Conservation (phyloP, 2,797 vertebrate species). For the Borostomias antarcticus region DNA sequence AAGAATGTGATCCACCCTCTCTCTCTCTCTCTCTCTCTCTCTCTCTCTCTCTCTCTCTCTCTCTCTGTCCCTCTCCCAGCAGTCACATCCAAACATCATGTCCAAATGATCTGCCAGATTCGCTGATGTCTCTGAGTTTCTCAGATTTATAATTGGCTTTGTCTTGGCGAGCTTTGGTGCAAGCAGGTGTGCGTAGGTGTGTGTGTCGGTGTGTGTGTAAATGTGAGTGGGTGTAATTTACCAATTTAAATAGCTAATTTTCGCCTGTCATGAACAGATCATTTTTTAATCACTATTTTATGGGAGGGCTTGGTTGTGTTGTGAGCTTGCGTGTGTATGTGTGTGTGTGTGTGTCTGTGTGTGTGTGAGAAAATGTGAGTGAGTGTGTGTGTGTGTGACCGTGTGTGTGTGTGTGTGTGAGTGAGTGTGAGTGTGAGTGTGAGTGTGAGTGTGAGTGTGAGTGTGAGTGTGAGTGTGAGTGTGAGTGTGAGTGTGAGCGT, state of each 20-base stretch:
- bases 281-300: too few relatives aligned
- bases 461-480: slow-evolving; percentile 15
- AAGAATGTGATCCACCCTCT: too few relatives aligned
- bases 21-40: neutral
- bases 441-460: neutral
- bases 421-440: slow-evolving; percentile 10
- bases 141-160: slow-evolving; percentile 28
- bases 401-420: too few relatives aligned
- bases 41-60: neutral
- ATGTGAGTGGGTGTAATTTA: too few relatives aligned
- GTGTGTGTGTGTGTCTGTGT: neutral
- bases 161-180: slow-evolving; percentile 37
- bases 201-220: neutral
- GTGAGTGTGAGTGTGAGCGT: slow-evolving; percentile 16
- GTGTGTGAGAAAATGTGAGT: too few relatives aligned
- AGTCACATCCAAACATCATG: neutral
- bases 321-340: neutral
- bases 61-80: neutral
- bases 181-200: slow-evolving; percentile 31
- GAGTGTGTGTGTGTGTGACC: too few relatives aligned
- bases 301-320: neutral
- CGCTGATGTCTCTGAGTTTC: slow-evolving; percentile 18
- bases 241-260: too few relatives aligned
- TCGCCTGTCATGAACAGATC: too few relatives aligned
- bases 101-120: slow-evolving; percentile 40